A percentile compares a stretch with the other conserved stretches of the same genome.
Conservation (phyloP, 2,797 vertebrate species). For the Esox lucius region DNA sequence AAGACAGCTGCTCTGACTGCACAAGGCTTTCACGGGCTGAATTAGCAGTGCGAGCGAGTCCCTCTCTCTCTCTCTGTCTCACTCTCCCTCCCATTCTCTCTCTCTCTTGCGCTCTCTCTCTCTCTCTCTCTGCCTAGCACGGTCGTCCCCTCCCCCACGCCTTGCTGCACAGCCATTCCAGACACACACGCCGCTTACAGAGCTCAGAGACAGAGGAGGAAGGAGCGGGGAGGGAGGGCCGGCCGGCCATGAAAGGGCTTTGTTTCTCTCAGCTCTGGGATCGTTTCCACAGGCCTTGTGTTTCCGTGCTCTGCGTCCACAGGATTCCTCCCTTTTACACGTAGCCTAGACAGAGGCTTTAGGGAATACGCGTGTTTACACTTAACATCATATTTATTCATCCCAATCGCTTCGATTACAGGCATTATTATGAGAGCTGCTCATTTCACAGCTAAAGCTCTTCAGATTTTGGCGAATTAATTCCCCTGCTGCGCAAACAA, state of each 20-base stretch:
- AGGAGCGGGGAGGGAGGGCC: conserved; percentile 22
- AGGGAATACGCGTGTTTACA: conserved; percentile 4
- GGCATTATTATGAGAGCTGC: background rate
- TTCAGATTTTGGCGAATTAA: background rate
- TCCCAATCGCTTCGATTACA: background rate
- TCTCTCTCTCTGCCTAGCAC: conserved; percentile 2
- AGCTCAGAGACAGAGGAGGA: conserved; percentile 25
- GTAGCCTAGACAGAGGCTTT: conserved; percentile 6
- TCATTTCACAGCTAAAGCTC: background rate
- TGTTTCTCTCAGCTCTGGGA: conserved; percentile 45
- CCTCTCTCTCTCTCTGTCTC: conserved; percentile 3
- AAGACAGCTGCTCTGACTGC: conserved; percentile 52
- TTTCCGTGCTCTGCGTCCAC: conserved; percentile 29
- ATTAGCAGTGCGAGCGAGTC: conserved; percentile 38
- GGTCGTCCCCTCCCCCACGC: conserved; percentile 26
- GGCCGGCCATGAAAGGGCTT: conserved; percentile 50
- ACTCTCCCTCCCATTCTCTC: background rate
- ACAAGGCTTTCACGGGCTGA: conserved; percentile 39
- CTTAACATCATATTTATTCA: background rate
- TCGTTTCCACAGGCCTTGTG: conserved; percentile 41
- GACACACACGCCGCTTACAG: conserved; percentile 21
- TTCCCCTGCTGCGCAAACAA: background rate
- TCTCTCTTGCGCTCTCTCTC: conserved; percentile 7
- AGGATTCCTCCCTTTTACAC: conserved; percentile 27
- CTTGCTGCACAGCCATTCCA: conserved; percentile 29